These are phyloP conservation scores for Clitarchus hookeri DNA, from an alignment of 2,888 invertebrate species.

Conservation along the genomic window DNA sequence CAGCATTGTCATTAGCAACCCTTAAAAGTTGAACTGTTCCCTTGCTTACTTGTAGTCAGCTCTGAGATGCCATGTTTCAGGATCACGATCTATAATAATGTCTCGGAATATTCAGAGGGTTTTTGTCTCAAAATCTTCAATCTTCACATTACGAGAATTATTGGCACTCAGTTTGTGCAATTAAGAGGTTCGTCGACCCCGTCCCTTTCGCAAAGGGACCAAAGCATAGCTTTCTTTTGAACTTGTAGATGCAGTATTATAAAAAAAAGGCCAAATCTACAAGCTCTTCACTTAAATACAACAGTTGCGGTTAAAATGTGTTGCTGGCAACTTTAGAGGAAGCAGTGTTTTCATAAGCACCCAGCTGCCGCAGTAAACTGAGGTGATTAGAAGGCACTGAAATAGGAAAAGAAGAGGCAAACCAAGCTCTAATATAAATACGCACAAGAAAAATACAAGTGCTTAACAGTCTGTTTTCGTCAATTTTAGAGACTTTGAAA, in stretches of 20 bases:
- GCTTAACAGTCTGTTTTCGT: not conserved
- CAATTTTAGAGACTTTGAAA: not conserved
- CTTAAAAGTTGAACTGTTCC: not conserved
- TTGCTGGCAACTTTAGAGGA: conserved; percentile 7
- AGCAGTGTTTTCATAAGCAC: not conserved
- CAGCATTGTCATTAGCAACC: conserved; percentile 2
- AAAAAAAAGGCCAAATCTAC: not conserved
- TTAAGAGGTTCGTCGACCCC: too few species aligned
- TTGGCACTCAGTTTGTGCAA: too few species aligned
- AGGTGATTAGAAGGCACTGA: not conserved
- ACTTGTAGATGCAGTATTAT: not conserved
- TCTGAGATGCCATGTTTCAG: conserved; percentile 18
- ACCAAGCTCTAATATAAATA: conserved; percentile 2
- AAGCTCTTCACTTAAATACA: not conserved
- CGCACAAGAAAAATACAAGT: not conserved
- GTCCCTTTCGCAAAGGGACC: too few species aligned
- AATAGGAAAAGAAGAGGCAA: not conserved
- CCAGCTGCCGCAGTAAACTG: not conserved
- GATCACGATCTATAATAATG: not conserved
- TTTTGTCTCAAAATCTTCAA: too few species aligned
- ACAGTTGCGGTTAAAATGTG: not conserved
- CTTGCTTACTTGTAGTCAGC: not conserved
- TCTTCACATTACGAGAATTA: too few species aligned
- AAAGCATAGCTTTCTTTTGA: not conserved
- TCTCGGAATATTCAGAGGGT: not conserved